These are phyloP conservation scores for Sylvicola fuscatus DNA, from an alignment of 2,888 invertebrate genomes.

Conservation along the genomic window DNA sequence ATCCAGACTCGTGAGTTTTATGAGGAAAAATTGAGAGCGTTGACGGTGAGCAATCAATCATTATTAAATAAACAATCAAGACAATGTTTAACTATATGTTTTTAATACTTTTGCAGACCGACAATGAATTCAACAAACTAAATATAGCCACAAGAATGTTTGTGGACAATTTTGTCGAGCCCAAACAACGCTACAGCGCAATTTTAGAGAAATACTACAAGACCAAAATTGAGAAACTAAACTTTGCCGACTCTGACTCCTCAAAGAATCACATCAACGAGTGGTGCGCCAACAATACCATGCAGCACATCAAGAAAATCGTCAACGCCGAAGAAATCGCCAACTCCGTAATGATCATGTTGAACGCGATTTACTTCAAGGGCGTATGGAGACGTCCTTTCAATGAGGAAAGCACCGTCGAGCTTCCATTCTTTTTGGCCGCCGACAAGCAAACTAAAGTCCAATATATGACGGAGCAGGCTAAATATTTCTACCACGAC, in stretches of 20 bases:
- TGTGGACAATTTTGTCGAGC: slow-evolving; percentile 30
- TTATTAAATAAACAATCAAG: background rate
- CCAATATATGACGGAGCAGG: slow-evolving; percentile 47
- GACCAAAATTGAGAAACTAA: slow-evolving; percentile 37
- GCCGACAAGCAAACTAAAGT: slow-evolving; percentile 27
- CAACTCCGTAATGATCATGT: slow-evolving; percentile 40
- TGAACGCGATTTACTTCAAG: slow-evolving; percentile 64
- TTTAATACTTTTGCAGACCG: slow-evolving; percentile 6
- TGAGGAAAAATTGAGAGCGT: slow-evolving; percentile 14
- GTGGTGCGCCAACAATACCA: slow-evolving; percentile 61
- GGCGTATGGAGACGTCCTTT: slow-evolving; percentile 59
- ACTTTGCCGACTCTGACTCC: slow-evolving; percentile 35
- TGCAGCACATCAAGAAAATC: slow-evolving; percentile 46
- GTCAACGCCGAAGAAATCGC: slow-evolving; percentile 37
- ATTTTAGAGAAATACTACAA: slow-evolving; percentile 41
- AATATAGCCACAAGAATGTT: slow-evolving; percentile 45
- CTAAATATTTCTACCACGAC: slow-evolving; percentile 40
- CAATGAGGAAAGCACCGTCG: slow-evolving; percentile 33
- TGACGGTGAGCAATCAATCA: slow-evolving; percentile 7
- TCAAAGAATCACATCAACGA: slow-evolving; percentile 46
- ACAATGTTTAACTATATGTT: background rate
- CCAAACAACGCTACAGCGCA: slow-evolving; percentile 38
- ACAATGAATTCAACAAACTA: slow-evolving; percentile 29
- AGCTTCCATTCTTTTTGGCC: slow-evolving; percentile 37
- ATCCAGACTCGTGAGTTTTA: slow-evolving; percentile 16